Percentiles rank a stretch among this genome's conserved stretches.
Evolutionary conservation across 1,140 invertebrate species (phyloP).

Genomic region (Saccostrea cuccullata): DNA sequence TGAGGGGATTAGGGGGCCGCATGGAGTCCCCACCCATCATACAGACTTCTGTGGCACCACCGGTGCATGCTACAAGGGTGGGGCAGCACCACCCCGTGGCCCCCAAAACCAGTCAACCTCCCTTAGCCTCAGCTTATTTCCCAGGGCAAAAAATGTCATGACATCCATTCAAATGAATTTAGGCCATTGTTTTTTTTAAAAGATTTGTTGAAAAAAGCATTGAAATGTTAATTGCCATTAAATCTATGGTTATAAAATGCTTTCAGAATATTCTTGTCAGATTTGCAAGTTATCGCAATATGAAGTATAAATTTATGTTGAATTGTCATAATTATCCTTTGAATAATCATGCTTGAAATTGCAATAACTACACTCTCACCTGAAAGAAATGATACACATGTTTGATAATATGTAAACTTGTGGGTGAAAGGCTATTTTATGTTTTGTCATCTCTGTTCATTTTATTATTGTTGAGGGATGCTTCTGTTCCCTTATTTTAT

Average conservation of each 20-base stretch:
- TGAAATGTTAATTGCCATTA: not conserved
- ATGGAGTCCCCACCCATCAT: slow-evolving; percentile 58
- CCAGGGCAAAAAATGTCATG: slow-evolving; percentile 71
- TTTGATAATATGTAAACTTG: not conserved
- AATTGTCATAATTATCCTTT: not conserved
- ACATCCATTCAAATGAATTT: slow-evolving; percentile 56
- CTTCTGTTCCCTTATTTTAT: not conserved
- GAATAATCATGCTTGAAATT: not conserved
- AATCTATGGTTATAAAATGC: not conserved
- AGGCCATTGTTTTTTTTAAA: not conserved
- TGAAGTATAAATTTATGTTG: not conserved
- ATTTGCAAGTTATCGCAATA: not conserved
- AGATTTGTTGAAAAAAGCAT: not conserved
- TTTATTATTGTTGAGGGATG: not conserved
- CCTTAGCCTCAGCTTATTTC: slow-evolving; percentile 73
- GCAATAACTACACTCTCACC: not conserved
- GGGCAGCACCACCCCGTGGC: slow-evolving; percentile 72
- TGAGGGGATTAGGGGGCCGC: slow-evolving; percentile 61
- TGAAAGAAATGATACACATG: not conserved
- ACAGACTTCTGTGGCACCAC: slow-evolving; percentile 42
- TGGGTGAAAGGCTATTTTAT: too few species aligned
- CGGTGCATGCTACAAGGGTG: slow-evolving; percentile 55
- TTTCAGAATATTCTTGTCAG: not conserved
- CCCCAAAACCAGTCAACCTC: slow-evolving; percentile 67
- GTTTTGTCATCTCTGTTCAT: too few species aligned